Base-by-base conservation (phyloP, 2,888 invertebrate genomes). In the Pemphredon lugubris region DNA sequence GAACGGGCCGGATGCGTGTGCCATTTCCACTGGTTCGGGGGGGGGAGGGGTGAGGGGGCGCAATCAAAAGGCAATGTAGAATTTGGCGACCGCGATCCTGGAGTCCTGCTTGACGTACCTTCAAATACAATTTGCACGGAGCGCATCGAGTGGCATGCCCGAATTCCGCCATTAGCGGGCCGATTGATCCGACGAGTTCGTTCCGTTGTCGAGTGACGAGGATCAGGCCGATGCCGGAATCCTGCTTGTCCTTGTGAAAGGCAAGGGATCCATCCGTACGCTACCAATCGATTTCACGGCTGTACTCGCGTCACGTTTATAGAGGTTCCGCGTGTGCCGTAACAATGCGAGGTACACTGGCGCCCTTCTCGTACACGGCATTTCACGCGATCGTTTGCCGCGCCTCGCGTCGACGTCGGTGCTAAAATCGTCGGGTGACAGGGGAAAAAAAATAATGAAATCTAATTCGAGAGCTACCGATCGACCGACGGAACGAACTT, bases 171-270 rank as follows among this genome's bases (percentile, higher is more conserved):
- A 74, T 74, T 74, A 74, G 63, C 32, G 47, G 42, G 42, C 40
- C 70, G 70, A 74, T 75, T 71, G 75, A 75, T 75, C n/a, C 75
- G 75, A 71, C 69, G 63, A 59, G 67, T 66, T 58, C 58, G 64
- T 63, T 60, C 42, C 67, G 60, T 72, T 64, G 66, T 63, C 53
- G 57, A 40, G 45, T 53, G 53, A 71, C 44, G 71, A 55, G 58
- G 30, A 58, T 72, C 71, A 16, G 64, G 64, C 54, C 71, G 63
- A 37, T 59, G 59, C 50, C 30, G 42, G 59, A 64, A 72, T 72
- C 55, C 44, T 63, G 53, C 51, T 54, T 59, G 53, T 77, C 55
- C 59, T 63, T 64, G 67, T 55, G 65, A 68, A 65, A 73, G 34
- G 60, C 76, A 75, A 44, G 59, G 42, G 44, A 47, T 50, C n/a